These are phyloP conservation scores for Hydrotaea cyrtoneurina DNA, from an alignment of 2,888 invertebrate genomes.

Conservation along the genomic window DNA sequence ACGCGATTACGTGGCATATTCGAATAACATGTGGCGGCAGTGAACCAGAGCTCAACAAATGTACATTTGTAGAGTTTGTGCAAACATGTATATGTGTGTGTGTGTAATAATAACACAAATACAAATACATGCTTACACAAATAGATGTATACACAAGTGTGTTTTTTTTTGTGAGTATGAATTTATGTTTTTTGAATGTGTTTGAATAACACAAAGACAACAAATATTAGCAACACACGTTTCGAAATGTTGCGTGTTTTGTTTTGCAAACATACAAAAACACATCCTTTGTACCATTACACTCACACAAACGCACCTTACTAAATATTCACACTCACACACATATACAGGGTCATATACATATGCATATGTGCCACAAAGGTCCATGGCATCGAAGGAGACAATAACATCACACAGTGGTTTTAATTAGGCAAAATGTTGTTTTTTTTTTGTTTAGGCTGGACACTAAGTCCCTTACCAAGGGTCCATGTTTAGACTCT, in stretches of 20 bases:
- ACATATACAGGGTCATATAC: background rate
- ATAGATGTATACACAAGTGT: background rate
- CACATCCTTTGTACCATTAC: conserved; percentile 4
- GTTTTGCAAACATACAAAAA: conserved; percentile 22
- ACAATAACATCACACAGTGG: no score
- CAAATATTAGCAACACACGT: conserved; percentile 49
- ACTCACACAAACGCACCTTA: background rate
- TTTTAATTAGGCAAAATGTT: no score
- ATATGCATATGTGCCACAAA: background rate
- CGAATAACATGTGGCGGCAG: conserved; percentile 19
- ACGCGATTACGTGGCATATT: conserved; percentile 51
- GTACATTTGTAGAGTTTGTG: background rate
- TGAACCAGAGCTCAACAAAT: background rate
- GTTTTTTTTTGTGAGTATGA: background rate
- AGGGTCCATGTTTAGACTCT: no score
- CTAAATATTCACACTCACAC: background rate
- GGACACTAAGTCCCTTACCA: no score
- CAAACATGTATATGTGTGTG: background rate
- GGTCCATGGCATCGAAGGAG: background rate
- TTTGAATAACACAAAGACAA: background rate
- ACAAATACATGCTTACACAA: background rate
- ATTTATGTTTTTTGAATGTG: background rate
- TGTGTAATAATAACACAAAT: conserved; percentile 19
- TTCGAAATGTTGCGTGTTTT: conserved; percentile 45
- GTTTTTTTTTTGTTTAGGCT: no score